Evolutionary conservation across 2,797 vertebrate species (phyloP).

Genomic region (Fundulus diaphanus): DNA sequence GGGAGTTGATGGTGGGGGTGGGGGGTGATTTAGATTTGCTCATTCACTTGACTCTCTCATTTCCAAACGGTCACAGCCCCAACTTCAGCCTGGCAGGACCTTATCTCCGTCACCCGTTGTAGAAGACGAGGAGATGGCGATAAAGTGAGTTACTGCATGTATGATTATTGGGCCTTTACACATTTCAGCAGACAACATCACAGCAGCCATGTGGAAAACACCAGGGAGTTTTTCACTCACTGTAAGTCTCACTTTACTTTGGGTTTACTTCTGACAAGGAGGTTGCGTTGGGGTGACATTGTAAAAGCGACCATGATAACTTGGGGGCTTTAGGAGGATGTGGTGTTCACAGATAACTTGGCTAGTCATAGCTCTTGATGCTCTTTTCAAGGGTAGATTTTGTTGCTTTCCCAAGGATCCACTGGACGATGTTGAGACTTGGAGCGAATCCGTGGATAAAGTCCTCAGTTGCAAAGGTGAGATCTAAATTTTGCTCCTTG

Average conservation of each 20-base stretch:
- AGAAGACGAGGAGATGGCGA: slow-evolving; percentile 81
- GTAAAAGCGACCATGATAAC: neutral
- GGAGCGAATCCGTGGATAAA: slow-evolving; percentile 92
- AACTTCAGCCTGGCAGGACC: slow-evolving; percentile 72
- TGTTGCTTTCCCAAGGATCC: slow-evolving; percentile 92
- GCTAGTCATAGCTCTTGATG: slow-evolving; percentile 82
- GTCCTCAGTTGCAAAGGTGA: slow-evolving; percentile 92
- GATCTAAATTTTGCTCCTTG: slow-evolving; percentile 20
- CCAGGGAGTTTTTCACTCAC: slow-evolving; percentile 59
- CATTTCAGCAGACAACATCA: slow-evolving; percentile 59
- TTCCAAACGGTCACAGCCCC: slow-evolving; percentile 75
- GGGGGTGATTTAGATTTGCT: slow-evolving; percentile 81
- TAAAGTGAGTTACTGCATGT: slow-evolving; percentile 84
- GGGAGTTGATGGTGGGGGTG: slow-evolving; percentile 55
- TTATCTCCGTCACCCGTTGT: slow-evolving; percentile 63
- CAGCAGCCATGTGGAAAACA: slow-evolving; percentile 76
- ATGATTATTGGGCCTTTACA: slow-evolving; percentile 68
- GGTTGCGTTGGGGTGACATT: slow-evolving; percentile 4
- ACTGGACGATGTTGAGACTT: slow-evolving; percentile 80
- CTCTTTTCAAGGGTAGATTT: slow-evolving; percentile 96
- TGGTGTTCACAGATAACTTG: slow-evolving; percentile 42
- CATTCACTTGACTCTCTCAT: slow-evolving; percentile 72
- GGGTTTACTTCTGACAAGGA: slow-evolving; percentile 28
- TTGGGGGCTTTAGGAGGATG: neutral
- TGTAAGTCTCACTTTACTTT: slow-evolving; percentile 69